A percentile compares a stretch with the other conserved stretches of the same genome.
These are phyloP conservation scores for Amyelois transitella DNA, from an alignment of 1,140 invertebrate genomes.

Conservation along the genomic window DNA sequence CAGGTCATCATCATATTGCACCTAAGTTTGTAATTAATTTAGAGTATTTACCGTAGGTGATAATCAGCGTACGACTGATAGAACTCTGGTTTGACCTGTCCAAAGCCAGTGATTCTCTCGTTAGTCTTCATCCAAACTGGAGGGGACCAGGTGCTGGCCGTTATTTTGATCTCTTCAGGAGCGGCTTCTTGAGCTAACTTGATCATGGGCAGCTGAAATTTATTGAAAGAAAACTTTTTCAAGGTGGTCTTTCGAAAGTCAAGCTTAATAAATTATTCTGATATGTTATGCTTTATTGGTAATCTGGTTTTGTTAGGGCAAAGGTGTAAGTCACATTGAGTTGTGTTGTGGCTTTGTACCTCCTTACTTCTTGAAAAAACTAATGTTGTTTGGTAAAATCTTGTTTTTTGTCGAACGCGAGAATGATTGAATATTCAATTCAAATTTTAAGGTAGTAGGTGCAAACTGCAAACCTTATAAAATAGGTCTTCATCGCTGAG, in stretches of 20 bases:
- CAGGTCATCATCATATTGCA: too few relatives aligned
- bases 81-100: constrained; percentile 78
- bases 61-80: constrained; percentile 90
- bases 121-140: constrained; percentile 96
- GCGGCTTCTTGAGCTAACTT: constrained; percentile 28
- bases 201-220: constrained; percentile 54
- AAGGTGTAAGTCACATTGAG: too few relatives aligned
- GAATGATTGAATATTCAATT: too few relatives aligned
- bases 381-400: too few relatives aligned
- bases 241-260: too few relatives aligned
- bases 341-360: too few relatives aligned
- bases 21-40: background rate
- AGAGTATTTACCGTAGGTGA: constrained; percentile 77
- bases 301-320: too few relatives aligned
- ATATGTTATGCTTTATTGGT: too few relatives aligned
- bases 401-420: too few relatives aligned
- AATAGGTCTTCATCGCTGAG: constrained; percentile 79
- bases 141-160: constrained; percentile 83
- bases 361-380: too few relatives aligned
- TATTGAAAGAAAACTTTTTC: background rate
- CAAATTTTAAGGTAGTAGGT: too few relatives aligned
- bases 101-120: constrained; percentile 75
- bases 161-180: constrained; percentile 45
- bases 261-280: too few relatives aligned
- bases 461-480: constrained; percentile 80